Evolutionary conservation across 1,140 invertebrate species (phyloP), one percentile per base, ranked within the genome.

Genomic region (Brachionus koreanus): DNA sequence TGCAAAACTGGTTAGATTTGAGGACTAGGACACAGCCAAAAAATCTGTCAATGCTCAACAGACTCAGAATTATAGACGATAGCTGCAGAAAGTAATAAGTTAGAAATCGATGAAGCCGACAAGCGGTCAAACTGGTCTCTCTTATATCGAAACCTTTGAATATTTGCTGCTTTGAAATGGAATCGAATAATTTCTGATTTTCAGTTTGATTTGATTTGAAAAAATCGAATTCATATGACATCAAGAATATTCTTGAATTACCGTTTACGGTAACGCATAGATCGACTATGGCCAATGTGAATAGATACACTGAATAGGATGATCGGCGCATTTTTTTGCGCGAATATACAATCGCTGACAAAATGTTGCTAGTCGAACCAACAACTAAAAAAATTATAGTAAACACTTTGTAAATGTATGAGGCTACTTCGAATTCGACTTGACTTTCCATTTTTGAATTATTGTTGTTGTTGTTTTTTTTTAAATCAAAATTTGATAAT

Each of bases 251-350:
- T 65, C 76, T 23, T 3, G 49, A 61, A 42, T 79, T 79, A 19
- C 76, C 76, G 23, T 61, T 61, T 33, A 79, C 10, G 4, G 49
- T 79, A 6, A 65, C 76, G 35, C 35, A 65, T 13, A 79, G 9
- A 25, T 79, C 76, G 6, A 79, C 76, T 10, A 79, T 23, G 12
- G 76, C 76, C 13, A 79, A 35, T 61, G 46, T 10, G 23, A 79
- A 65, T 23, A 79, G n/a, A n/a, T 79, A 79, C 0, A 79, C 46
- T 61, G 76, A 79, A 61, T 79, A 79, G 35, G 76, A 79, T 19
- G 49, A 61, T 13, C 57, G 52, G n/a, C 61, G 76, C 76, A 79
- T 79, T 79, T 65, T 57, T 65, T 79, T 79, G 3, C 61, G 49
- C 9, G 76, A 79, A 19, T 79, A 79, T 25, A 79, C 61, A 57